phyloP scores from a whole-genome alignment of 1,140 invertebrate genomes.

The Ceratina japonica region DNA sequence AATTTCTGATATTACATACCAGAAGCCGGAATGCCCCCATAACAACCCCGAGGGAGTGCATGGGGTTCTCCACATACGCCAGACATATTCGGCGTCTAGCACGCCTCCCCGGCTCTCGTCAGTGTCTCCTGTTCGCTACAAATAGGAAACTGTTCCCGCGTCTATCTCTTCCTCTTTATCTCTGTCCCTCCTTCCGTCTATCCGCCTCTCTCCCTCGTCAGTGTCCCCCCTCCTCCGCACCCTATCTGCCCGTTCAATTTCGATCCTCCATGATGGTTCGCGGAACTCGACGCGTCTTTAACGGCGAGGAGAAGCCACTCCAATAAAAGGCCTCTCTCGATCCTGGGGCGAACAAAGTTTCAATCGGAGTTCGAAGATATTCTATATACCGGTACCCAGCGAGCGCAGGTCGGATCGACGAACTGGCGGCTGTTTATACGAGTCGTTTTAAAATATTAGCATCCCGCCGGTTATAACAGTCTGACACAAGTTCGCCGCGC shows the following conservation, averaged over 20 bases:
- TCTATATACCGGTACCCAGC: background rate
- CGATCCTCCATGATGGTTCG: constrained; percentile 8
- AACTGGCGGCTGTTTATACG: background rate
- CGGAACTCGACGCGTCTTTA: constrained; percentile 17
- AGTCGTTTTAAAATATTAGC: constrained; percentile 27
- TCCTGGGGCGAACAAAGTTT: constrained; percentile 15
- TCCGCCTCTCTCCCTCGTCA: background rate
- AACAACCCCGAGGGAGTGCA: constrained; percentile 66
- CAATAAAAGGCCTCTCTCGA: constrained; percentile 25
- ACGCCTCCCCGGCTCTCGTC: constrained; percentile 50
- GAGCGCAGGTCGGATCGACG: constrained; percentile 1
- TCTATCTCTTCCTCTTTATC: constrained; percentile 43
- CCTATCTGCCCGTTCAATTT: background rate
- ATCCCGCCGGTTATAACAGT: background rate
- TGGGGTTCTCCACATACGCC: constrained; percentile 61
- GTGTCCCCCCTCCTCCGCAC: background rate
- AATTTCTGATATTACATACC: constrained; percentile 76
- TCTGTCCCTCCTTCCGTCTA: background rate
- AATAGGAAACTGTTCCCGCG: constrained; percentile 45
- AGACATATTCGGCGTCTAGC: constrained; percentile 63
- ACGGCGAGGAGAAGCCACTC: constrained; percentile 16
- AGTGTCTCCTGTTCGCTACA: constrained; percentile 50
- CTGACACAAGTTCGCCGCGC: background rate
- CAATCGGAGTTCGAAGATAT: background rate
- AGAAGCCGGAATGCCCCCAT: constrained; percentile 69